Conservation (phyloP, 2,113 vertebrate species). For the Turdus rufiventris region DNA sequence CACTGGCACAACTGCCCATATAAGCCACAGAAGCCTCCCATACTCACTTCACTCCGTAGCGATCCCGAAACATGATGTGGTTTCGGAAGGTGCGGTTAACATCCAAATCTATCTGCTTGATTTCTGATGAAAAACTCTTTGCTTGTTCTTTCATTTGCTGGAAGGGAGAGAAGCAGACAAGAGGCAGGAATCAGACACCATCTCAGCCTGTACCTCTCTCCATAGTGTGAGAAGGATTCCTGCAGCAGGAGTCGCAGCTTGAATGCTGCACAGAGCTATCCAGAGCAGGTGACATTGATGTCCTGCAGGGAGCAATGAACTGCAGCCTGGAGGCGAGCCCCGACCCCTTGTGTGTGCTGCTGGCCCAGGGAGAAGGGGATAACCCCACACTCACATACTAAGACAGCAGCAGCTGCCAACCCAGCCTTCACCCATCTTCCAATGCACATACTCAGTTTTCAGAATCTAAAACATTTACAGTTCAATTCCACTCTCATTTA, state of each 20-base stretch:
- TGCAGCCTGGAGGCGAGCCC: background rate
- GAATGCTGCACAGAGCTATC: background rate
- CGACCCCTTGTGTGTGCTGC: background rate
- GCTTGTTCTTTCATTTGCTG: slow-evolving; percentile 91
- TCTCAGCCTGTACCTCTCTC: background rate
- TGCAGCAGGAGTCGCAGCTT: background rate
- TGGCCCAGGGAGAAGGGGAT: background rate
- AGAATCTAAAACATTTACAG: background rate
- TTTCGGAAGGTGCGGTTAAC: slow-evolving; percentile 92
- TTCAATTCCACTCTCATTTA: background rate
- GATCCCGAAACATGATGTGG: slow-evolving; percentile 93
- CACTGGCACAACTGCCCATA: rapidly evolving
- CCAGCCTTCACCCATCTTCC: background rate
- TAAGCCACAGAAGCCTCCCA: rapidly evolving
- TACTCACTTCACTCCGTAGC: slow-evolving; percentile 90
- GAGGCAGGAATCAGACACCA: background rate
- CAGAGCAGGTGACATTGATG: background rate
- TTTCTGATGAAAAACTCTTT: slow-evolving; percentile 81
- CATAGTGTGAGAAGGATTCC: background rate
- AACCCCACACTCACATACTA: rapidly evolving
- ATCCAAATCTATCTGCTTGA: slow-evolving; percentile 92
- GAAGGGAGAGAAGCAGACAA: background rate
- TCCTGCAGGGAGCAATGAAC: background rate
- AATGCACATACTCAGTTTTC: background rate
- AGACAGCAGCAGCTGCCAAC: background rate